Base-by-base conservation (phyloP, 1,140 invertebrate species). In the Mercenaria mercenaria region DNA sequence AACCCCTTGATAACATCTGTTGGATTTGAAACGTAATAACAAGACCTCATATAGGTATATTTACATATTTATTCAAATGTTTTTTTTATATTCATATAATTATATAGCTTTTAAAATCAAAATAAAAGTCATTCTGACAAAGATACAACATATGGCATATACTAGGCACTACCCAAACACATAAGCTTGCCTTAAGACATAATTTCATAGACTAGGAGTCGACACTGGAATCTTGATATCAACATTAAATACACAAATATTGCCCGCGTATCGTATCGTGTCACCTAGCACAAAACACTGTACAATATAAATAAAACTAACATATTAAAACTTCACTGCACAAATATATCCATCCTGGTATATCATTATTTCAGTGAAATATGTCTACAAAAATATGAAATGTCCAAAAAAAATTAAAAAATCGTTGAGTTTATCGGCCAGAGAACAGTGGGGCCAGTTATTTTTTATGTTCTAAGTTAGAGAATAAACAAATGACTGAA, bases 51-150 rank as follows among this genome's bases (percentile, higher is more conserved):
- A 20, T n/a, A n/a, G n/a, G n/a, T n/a, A n/a, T 37, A 76, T 43
- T 77, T 77, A 50, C 37, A 67, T 67, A 67, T 67, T 67, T 67
- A 67, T 67, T 67, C 61, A 67, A 13, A 67, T 61, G 56, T 67
- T 67, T 32, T 67, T 47, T 8, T 47, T 8, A 47, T 47, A 47
- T 47, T 47, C 43, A 47, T 47, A 67, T 32, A 67, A 20, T n/a
- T 29, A 67, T 67, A 67, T 67, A 67, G n/a, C 29, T 56, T 56
- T 67, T 67, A 67, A 67, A 34, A 67, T 67, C 61, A 67, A 67
- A 67, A 67, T 32, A 32, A 56, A 67, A 67, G 29, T 29, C 29
- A 67, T 8, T 67, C 32, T 67, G 26, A 67, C 61, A 67, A 67
- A 67, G 10, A 2, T 67, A 67, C 61, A 67, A 67, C 61, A 67